phyloP scores from a whole-genome alignment of 2,888 invertebrate species.

The Sepiola atlantica region DNA sequence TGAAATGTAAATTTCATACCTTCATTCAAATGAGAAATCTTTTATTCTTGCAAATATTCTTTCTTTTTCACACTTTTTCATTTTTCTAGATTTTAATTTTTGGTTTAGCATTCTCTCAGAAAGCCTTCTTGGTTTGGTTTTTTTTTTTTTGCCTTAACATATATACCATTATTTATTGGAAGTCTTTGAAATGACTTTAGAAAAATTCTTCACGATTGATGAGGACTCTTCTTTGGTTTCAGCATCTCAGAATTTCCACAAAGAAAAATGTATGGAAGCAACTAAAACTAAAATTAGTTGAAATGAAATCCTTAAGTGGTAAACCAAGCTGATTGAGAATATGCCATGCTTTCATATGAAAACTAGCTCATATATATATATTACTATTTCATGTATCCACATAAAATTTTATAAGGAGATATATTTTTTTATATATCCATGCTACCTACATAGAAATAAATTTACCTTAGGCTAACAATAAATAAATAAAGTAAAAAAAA shows the following conservation, averaged over 20 bases:
- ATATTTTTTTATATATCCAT: too few relatives aligned
- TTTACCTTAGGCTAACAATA: too few relatives aligned
- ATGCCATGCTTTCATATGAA: neutral
- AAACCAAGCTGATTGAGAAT: neutral
- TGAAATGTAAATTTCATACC: slow-evolving; percentile 32
- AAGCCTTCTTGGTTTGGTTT: neutral
- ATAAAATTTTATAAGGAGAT: too few relatives aligned
- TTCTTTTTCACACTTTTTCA: neutral
- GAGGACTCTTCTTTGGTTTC: slow-evolving; percentile 8
- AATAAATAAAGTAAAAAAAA: too few relatives aligned
- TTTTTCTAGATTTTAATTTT: neutral
- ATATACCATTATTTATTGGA: neutral
- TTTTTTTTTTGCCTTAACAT: neutral
- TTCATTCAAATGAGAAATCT: slow-evolving; percentile 21
- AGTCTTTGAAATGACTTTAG: slow-evolving; percentile 1
- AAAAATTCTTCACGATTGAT: slow-evolving; percentile 32
- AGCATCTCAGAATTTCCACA: neutral
- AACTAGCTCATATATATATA: neutral
- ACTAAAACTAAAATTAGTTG: neutral
- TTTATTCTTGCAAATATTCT: neutral
- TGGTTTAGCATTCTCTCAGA: neutral
- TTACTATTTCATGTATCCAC: too few relatives aligned
- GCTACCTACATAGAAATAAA: too few relatives aligned
- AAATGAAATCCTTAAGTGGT: neutral
- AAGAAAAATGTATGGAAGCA: slow-evolving; percentile 18